Conservation (phyloP, 2,797 vertebrate species). For the Urocyon cinereoargenteus region DNA sequence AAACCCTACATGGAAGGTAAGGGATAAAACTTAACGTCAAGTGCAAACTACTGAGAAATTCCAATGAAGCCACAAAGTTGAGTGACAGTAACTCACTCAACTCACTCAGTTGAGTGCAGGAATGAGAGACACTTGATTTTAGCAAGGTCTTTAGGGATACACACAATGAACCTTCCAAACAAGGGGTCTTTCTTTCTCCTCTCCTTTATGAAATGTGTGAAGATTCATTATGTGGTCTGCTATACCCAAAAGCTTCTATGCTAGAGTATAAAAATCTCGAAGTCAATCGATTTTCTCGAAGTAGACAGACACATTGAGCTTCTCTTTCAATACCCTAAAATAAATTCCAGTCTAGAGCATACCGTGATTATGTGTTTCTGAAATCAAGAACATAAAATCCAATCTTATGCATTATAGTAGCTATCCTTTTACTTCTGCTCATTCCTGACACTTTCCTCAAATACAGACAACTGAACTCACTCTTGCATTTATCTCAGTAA, state of each 20-base stretch:
- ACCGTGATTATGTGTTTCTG: background rate
- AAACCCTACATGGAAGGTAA: background rate
- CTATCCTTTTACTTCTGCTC: background rate
- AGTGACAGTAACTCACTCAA: background rate
- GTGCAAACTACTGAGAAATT: constrained; percentile 12
- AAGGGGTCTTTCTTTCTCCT: background rate
- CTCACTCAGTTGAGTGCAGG: no score
- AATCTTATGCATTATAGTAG: background rate
- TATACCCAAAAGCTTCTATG: background rate
- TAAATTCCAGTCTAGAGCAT: background rate
- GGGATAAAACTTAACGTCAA: background rate
- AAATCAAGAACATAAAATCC: constrained; percentile 11
- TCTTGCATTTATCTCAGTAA: background rate
- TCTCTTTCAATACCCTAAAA: background rate
- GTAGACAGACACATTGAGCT: background rate
- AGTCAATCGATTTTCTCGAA: background rate
- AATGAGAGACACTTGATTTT: background rate
- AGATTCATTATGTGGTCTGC: background rate
- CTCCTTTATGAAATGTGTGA: background rate
- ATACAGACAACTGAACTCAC: background rate
- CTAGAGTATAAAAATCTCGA: background rate
- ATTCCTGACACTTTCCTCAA: background rate
- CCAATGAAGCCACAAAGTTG: background rate
- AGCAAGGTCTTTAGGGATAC: background rate
- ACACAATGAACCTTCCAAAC: background rate